Base-by-base conservation (phyloP, 2,113 vertebrate species). In the Thunnus thynnus region DNA sequence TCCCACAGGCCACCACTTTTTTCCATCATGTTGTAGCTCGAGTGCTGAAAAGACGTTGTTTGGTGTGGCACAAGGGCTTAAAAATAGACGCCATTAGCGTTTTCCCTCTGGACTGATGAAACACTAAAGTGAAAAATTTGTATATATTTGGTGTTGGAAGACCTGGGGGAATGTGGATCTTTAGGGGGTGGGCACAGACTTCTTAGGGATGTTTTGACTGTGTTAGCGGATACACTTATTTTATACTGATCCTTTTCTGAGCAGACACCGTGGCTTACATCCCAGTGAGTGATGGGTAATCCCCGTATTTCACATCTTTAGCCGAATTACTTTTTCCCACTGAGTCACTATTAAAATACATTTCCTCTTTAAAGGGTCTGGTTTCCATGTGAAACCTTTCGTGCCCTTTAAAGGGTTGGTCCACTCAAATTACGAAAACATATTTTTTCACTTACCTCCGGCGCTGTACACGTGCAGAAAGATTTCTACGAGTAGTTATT, bases 201-300 rank as follows among this genome's bases (percentile, higher is more conserved):
- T 69, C 55, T 65, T 13, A 13, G 27, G 62, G 66, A 71, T 80
- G 71, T 92, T 91, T 83, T 88, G 89, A 74, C 79, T 83, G 20
- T 69, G 61, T 55, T 57, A 80, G 41, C 12, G 44, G 76, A 87
- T 72, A 41, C 16, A 66, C 41, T 85, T 27, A 18, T 67, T 55
- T 46, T 48, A 30, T 63, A 64, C 72, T 56, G 17, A 41, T 6
- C 36, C 48, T 54, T 82, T 76, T 87, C 60, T 78, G 58, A 70
- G 78, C 66, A 82, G 82, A 82, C n/a, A 72, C 50, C 48, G 46
- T 86, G 81, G 89, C 83, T 80, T 46, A 18, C 46, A 50, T 78
- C 83, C 84, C 77, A 80, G 52, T 51, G 62, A 76, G 62, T 62
- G 70, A 87, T 68, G 76, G 67, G 58, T 89, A 74, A 88, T 88